phyloP scores from a whole-genome alignment of 2,797 vertebrate species.

The Sarcophilus harrisii region DNA sequence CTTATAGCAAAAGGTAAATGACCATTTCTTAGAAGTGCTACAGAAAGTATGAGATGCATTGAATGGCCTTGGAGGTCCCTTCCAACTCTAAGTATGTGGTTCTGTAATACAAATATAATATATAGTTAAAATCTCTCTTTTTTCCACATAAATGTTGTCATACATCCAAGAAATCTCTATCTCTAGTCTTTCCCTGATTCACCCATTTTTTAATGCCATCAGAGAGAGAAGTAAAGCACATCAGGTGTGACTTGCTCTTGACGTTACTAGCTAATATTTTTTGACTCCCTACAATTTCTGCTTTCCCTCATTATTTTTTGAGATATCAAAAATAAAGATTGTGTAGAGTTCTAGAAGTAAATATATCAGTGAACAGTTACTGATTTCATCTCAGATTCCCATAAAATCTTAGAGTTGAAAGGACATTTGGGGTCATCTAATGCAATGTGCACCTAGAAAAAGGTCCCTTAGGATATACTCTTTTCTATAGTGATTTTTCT shows the following conservation, averaged over 20 bases:
- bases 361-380: background rate
- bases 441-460: background rate
- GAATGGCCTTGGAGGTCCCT: background rate
- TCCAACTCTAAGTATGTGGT: background rate
- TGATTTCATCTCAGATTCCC: background rate
- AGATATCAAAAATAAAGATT: background rate
- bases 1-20: background rate
- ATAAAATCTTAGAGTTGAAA: background rate
- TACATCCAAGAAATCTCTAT: background rate
- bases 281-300: background rate
- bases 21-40: background rate
- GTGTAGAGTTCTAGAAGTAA: background rate
- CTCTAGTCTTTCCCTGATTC: background rate
- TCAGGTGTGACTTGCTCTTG: background rate
- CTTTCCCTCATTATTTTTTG: background rate
- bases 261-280: background rate
- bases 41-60: background rate
- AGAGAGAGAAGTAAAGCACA: background rate
- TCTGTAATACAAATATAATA: background rate
- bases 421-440: background rate
- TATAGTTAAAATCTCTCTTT: background rate
- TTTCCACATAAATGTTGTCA: background rate
- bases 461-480: background rate
- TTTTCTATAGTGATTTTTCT: background rate
- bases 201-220: background rate